Conservation (phyloP, 2,888 invertebrate genomes). For the Chydorus sphaericus region DNA sequence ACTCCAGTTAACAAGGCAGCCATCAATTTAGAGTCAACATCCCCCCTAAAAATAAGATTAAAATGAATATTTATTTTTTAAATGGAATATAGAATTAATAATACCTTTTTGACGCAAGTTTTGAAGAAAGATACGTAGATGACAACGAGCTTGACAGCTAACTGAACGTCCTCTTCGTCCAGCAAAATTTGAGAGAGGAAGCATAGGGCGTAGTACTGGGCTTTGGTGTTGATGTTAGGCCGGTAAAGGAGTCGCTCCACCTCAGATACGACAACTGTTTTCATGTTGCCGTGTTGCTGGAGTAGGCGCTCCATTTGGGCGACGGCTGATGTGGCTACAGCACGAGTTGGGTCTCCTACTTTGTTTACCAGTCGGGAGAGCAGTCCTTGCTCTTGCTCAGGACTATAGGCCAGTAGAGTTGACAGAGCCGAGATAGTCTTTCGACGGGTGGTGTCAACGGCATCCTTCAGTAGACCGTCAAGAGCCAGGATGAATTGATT, state of each 20-base stretch:
- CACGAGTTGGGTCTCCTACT: constrained; percentile 79
- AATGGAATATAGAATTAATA: constrained; percentile 18
- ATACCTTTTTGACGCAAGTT: constrained; percentile 64
- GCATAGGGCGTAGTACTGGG: constrained; percentile 88
- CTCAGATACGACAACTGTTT: constrained; percentile 67
- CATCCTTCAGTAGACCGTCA: constrained; percentile 57
- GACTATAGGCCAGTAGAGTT: constrained; percentile 56
- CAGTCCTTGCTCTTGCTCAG: constrained; percentile 66
- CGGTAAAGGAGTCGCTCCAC: constrained; percentile 77
- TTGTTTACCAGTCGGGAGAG: constrained; percentile 78
- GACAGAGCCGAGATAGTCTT: constrained; percentile 61
- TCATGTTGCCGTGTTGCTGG: constrained; percentile 80
- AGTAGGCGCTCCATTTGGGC: constrained; percentile 70
- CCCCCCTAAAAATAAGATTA: constrained; percentile 35
- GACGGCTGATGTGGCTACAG: constrained; percentile 74
- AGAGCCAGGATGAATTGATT: constrained; percentile 50
- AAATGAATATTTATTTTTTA: background rate
- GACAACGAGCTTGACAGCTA: constrained; percentile 69
- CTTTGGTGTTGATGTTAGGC: constrained; percentile 63
- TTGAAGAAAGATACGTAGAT: constrained; percentile 95
- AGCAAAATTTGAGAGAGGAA: constrained; percentile 74
- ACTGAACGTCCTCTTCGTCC: constrained; percentile 49
- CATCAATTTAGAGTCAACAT: constrained; percentile 70
- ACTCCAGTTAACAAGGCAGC: constrained; percentile 66
- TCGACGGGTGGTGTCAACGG: constrained; percentile 62